These are phyloP conservation scores for Eciton burchellii DNA, from an alignment of 1,140 invertebrate species.

Conservation along the genomic window DNA sequence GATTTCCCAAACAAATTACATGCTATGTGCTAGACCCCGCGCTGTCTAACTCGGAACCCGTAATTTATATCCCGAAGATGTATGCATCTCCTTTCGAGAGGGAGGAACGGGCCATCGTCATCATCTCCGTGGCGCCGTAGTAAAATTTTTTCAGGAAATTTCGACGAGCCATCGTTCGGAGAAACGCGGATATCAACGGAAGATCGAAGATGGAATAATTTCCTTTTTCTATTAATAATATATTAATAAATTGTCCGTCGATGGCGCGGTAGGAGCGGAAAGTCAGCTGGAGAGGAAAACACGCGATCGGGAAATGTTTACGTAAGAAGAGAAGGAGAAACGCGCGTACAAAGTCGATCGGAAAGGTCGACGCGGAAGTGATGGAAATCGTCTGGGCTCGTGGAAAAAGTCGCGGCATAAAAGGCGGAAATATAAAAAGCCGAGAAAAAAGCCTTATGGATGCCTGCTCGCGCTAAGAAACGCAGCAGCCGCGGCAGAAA, in stretches of 20 bases:
- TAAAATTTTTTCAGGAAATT: constrained; percentile 10
- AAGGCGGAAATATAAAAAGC: too few relatives aligned
- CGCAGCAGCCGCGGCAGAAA: not conserved
- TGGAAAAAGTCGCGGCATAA: not conserved
- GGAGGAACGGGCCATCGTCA: constrained; percentile 8
- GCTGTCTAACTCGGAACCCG: constrained; percentile 24
- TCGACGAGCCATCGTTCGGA: not conserved
- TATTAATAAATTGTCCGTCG: not conserved
- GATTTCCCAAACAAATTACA: constrained; percentile 61
- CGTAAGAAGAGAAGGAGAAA: not conserved
- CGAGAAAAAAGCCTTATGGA: not conserved
- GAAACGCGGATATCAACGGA: constrained; percentile 20
- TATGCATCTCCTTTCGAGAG: constrained; percentile 32
- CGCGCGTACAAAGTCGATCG: constrained; percentile 15
- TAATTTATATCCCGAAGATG: constrained; percentile 50
- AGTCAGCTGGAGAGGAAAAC: not conserved
- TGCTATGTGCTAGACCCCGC: constrained; percentile 28
- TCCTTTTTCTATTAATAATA: not conserved
- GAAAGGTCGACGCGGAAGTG: not conserved
- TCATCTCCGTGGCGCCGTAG: not conserved
- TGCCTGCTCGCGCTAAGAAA: not conserved
- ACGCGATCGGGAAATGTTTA: not conserved
- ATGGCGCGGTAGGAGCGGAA: not conserved
- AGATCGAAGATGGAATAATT: not conserved
- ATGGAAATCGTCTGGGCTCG: not conserved